Evolutionary conservation across 2,113 vertebrate genomes (phyloP), one percentile per base, ranked within the genome.

Genomic region (Boleophthalmus pectinirostris): DNA sequence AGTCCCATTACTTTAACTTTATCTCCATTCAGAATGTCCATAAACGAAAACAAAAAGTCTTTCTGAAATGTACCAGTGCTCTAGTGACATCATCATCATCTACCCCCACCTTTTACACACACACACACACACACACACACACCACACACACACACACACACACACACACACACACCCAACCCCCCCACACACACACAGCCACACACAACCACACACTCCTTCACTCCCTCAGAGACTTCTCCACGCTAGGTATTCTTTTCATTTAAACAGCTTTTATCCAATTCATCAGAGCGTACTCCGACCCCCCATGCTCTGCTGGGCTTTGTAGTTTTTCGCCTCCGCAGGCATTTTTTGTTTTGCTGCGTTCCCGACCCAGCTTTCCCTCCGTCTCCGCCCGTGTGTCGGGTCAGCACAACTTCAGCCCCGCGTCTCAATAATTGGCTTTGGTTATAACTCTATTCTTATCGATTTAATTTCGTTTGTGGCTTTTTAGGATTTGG

Each of bases 11-110:
- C 4, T 16, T 20, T 51, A 5, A 20, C 15, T 20, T 5, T 18
- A 15, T 51, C 69, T 83, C 69, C 58, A 54, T 64, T 76, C 72
- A 84, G 54, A 80, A 72, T 15, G 53, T 72, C 77, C 74, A 70
- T 89, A 85, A 88, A 91, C 87, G 89, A 87, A 76, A 66, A 68
- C 82, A 68, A 85, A 80, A 74, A 86, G 68, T 57, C 43, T 69
- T 69, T 89, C 78, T 87, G 85, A 91, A 83, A 80, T 69, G 1
- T 58, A 45, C 80, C 57, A 33, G 81, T 87, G 75, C 60, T 24
- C 21, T 61, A 79, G 72, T 84, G 87, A 91, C 82, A 88, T 79
- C 29, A 85, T 88, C 82, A 85, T 85, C 74, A 72, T 46, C 81
- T 78, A 29, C 80, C 80, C 73, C 79, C 71, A 80, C 81, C 79